Base-by-base conservation (phyloP, 2,888 invertebrate genomes). In the Coremacera marginata region DNA sequence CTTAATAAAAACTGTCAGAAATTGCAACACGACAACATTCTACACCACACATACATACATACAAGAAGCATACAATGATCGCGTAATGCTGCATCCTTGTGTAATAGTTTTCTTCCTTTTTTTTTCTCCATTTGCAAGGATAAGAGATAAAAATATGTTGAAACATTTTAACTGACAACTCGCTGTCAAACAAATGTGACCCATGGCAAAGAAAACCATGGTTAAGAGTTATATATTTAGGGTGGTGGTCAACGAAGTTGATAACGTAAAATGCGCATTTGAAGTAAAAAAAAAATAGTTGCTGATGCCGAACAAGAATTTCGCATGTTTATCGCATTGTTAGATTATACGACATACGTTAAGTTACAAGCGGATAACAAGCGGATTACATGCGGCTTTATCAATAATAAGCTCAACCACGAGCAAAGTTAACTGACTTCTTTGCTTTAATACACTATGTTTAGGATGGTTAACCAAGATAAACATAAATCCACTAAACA, bases 111-210 rank as follows among this genome's bases (percentile, higher is more conserved):
- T 19, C 5, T 44, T 60, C 16, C 44, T n/a, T 22, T 22, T n/a
- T n/a, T 60, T 1, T 57, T 14, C 27, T 71, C 25, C 19, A 31
- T 5, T 8, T 22, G n/a, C 37, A n/a, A n/a, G 25, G 65, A 34
- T 22, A 67, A 25, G 55, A 22, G 67, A 55, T 67, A 74, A 67
- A 27, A 67, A 74, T 22, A 55, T 67, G 74, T 65, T 67, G 22
- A 19, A 25, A 9, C 73, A 51, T 62, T 62, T 25, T 34, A 52
- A 51, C 52, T 55, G 44, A 60, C 71, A 71, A 71, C 25, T 57
- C 60, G 34, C n/a, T 60, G 71, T 71, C 44, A 71, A 71, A 34
- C 71, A 71, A 44, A 44, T 71, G 71, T 60, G 71, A 60, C 60
- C 57, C 31, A 55, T 22, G 22, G 0, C 7, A 1, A n/a, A 16